A percentile compares a stretch with the other conserved stretches of the same genome.
Conservation (phyloP, 2,113 vertebrate species). For the Euleptes europaea region DNA sequence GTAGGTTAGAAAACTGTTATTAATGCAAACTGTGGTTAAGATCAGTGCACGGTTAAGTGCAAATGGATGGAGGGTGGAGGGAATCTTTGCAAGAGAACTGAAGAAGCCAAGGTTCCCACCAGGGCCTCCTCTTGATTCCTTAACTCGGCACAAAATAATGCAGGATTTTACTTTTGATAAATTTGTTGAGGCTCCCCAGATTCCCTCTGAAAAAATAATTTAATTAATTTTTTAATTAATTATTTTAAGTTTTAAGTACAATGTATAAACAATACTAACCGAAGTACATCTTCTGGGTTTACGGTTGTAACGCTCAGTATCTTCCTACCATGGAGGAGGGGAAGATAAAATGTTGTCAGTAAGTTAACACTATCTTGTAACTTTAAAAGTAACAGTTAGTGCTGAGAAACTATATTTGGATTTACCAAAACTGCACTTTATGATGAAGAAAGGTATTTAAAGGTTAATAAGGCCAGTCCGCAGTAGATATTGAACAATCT, state of each 20-base stretch:
- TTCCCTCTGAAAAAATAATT: background rate
- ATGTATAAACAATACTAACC: slow-evolving; percentile 80
- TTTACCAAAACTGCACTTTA: background rate
- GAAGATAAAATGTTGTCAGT: slow-evolving; percentile 51
- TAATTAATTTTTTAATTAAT: background rate
- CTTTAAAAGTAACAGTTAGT: background rate
- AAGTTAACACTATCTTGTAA: slow-evolving; percentile 22
- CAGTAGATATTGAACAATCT: background rate
- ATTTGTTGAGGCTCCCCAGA: background rate
- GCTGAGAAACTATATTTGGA: background rate
- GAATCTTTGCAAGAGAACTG: background rate
- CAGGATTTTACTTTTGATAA: background rate
- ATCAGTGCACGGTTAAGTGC: background rate
- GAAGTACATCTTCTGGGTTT: slow-evolving; percentile 83
- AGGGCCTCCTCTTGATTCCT: background rate
- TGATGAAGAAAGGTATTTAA: accelerated
- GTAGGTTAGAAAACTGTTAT: background rate
- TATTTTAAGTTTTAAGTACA: background rate
- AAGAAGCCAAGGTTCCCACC: background rate
- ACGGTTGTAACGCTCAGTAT: slow-evolving; percentile 91
- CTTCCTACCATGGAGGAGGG: slow-evolving; percentile 81
- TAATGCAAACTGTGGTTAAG: background rate
- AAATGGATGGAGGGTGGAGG: no score
- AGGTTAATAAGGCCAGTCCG: background rate
- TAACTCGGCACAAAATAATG: background rate